Evolutionary conservation across 2,888 invertebrate species (phyloP).

Genomic region (Lasius platythorax): DNA sequence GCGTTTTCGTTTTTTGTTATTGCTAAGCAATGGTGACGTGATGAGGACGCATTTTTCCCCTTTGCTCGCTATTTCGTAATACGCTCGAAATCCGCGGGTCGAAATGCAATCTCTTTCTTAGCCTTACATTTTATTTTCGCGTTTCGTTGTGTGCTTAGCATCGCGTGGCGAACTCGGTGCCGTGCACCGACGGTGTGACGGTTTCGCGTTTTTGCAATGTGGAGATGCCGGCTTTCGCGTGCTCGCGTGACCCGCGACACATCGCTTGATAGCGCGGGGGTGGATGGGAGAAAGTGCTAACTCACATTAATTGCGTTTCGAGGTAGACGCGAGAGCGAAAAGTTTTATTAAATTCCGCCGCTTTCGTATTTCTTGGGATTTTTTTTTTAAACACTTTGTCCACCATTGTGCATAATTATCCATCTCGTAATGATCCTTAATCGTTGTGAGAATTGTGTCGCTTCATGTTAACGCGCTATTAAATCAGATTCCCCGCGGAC

Average conservation of each 20-base stretch:
- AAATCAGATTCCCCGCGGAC: neutral
- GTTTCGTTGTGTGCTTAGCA: slow-evolving; percentile 15
- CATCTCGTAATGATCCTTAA: slow-evolving; percentile 17
- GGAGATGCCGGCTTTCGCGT: slow-evolving; percentile 56
- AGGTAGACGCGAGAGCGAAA: slow-evolving; percentile 29
- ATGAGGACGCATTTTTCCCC: neutral
- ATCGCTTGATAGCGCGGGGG: slow-evolving; percentile 36
- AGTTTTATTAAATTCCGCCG: slow-evolving; percentile 51
- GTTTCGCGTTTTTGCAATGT: slow-evolving; percentile 60
- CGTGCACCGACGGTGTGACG: slow-evolving; percentile 58
- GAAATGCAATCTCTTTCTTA: slow-evolving; percentile 29
- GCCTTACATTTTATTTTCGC: slow-evolving; percentile 20
- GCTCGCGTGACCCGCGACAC: slow-evolving; percentile 65
- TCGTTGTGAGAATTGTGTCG: slow-evolving; percentile 9
- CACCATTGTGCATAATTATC: slow-evolving; percentile 13
- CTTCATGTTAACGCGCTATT: neutral
- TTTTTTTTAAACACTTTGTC: slow-evolving; percentile 28
- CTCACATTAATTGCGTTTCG: slow-evolving; percentile 54
- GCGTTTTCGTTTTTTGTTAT: no score
- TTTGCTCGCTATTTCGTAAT: neutral
- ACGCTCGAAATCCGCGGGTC: slow-evolving; percentile 15
- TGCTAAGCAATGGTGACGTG: neutral
- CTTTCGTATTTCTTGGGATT: slow-evolving; percentile 33
- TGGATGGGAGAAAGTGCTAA: slow-evolving; percentile 45
- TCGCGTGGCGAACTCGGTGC: slow-evolving; percentile 51